Evolutionary conservation across 1,140 invertebrate genomes (phyloP).

Genomic region (Acromyrmex charruanus): DNA sequence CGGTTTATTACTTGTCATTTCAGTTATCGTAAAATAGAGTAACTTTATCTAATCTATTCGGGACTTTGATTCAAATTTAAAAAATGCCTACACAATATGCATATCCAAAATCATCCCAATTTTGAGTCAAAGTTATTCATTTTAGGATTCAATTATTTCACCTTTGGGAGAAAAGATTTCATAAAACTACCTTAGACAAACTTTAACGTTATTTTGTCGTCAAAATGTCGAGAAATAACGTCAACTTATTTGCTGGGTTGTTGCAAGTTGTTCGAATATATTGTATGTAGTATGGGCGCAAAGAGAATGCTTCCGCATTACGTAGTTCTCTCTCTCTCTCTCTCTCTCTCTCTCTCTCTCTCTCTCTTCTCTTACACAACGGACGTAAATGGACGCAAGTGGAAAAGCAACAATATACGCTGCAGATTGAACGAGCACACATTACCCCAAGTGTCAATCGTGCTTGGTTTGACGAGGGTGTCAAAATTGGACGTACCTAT

Average conservation of each 20-base stretch:
- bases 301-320: constrained; percentile 20
- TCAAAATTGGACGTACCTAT: constrained; percentile 84
- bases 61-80: too few species aligned
- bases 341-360: not conserved
- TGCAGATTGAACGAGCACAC: not conserved
- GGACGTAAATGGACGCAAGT: not conserved
- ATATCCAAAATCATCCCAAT: too few species aligned
- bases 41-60: too few species aligned
- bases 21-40: too few species aligned
- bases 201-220: too few species aligned
- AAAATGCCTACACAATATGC: too few species aligned
- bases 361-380: not conserved
- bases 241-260: not conserved
- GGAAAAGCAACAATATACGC: constrained; percentile 30
- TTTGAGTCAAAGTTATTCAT: too few species aligned
- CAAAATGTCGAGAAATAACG: too few species aligned
- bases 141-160: not conserved
- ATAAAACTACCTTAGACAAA: not conserved
- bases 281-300: not conserved
- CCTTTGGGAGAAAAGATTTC: not conserved
- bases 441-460: constrained; percentile 38
- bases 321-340: not conserved
- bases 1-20: not conserved
- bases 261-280: not conserved
- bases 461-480: not conserved